phyloP scores from a whole-genome alignment of 35 echinoderm and acorn worm genomes.

The Anneissia japonica region DNA sequence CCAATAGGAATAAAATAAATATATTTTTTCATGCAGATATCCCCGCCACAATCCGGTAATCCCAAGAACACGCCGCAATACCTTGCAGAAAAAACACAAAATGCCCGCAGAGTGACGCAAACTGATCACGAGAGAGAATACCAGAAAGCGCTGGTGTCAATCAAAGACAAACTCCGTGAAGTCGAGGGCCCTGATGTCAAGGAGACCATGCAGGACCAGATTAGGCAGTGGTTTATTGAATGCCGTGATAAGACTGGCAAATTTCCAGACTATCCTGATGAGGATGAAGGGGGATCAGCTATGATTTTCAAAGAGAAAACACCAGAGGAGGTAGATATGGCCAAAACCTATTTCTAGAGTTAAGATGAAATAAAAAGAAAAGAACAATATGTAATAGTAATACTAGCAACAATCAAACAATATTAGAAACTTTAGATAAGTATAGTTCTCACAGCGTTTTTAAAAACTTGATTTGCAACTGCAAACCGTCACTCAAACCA shows the following conservation, averaged over 20 bases:
- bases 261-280: constrained; percentile 80
- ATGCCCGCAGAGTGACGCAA: constrained; percentile 61
- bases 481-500: too few species aligned
- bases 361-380: too few species aligned
- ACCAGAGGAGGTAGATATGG: constrained; percentile 97
- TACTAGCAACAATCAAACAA: too few species aligned
- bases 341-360: too few species aligned
- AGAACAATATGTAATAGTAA: too few species aligned
- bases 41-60: constrained; percentile 61
- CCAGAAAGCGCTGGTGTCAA: constrained; percentile 64
- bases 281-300: constrained; percentile 96
- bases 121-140: constrained; percentile 89
- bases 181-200: constrained; percentile 99
- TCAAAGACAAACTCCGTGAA: constrained; percentile 90
- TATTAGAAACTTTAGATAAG: too few species aligned
- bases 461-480: too few species aligned
- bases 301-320: constrained; percentile 96
- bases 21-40: too few species aligned
- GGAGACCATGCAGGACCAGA: constrained; percentile 97
- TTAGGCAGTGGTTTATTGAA: constrained; percentile 98
- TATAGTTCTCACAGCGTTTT: too few species aligned
- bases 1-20: too few species aligned
- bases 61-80: constrained; percentile 68
- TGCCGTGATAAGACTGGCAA: constrained; percentile 95
- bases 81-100: constrained; percentile 56